Conservation (phyloP, 2,797 vertebrate species). For the Paramormyrops hopkinsi region DNA sequence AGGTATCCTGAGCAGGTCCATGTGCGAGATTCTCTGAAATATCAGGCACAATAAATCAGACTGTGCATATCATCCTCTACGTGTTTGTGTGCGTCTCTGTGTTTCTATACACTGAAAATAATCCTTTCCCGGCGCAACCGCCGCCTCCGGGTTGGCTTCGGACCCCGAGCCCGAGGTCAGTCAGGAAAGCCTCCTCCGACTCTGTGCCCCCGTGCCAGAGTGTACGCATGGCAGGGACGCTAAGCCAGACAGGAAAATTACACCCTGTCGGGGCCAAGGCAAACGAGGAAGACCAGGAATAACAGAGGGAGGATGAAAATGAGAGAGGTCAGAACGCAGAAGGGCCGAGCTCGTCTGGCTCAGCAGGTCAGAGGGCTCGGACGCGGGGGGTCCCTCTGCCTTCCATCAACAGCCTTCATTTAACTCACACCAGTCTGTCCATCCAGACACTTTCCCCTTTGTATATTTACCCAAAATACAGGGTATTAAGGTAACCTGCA, state of each 20-base stretch:
- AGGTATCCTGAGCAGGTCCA: neutral
- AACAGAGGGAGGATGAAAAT: constrained; percentile 24
- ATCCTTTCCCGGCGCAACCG: neutral
- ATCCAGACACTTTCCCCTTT: neutral
- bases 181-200: neutral
- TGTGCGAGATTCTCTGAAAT: neutral
- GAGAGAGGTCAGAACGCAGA: neutral
- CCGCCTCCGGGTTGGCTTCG: neutral
- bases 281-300: constrained; percentile 57
- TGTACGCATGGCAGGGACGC: constrained; percentile 45
- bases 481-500: neutral
- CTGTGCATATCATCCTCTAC: neutral
- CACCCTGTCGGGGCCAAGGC: constrained; percentile 55
- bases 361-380: neutral
- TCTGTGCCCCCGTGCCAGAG: constrained; percentile 33
- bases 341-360: neutral
- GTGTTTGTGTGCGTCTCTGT: neutral
- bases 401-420: neutral
- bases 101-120: neutral
- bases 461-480: neutral
- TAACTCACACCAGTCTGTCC: neutral
- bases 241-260: constrained; percentile 67
- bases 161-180: neutral
- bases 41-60: neutral
- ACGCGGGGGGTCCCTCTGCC: neutral